Percentiles rank a stretch among this genome's conserved stretches.
Evolutionary conservation across 2,797 vertebrate genomes (phyloP).

Genomic region (Choloepus didactylus): DNA sequence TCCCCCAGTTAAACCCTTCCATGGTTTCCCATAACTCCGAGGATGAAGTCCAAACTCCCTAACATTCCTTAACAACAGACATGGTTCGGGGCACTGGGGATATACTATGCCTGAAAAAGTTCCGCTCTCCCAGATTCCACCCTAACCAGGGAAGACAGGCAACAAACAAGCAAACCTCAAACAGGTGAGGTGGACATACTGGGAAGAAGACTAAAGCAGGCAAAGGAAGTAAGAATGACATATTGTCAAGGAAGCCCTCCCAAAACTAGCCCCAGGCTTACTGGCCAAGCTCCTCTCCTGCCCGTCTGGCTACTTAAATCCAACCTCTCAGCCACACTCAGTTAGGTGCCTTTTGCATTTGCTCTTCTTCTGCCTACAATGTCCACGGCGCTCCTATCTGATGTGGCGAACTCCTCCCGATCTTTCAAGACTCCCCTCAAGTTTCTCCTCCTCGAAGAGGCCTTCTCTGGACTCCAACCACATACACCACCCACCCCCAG

Average conservation of each 20-base stretch:
- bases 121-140: neutral
- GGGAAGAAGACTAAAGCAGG: neutral
- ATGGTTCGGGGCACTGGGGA: fast-evolving
- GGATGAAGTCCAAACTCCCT: neutral
- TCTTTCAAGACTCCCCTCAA: neutral
- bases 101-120: fast-evolving
- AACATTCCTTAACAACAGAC: neutral
- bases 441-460: neutral
- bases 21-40: neutral
- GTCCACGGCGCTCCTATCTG: too few species aligned
- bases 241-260: neutral
- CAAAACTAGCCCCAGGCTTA: neutral
- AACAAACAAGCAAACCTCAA: neutral
- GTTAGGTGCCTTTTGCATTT: neutral
- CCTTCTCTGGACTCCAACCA: neutral
- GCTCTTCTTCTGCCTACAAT: neutral
- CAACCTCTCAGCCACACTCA: neutral
- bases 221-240: neutral
- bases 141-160: fast-evolving
- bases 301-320: too few species aligned
- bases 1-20: neutral
- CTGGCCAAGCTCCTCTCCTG: neutral
- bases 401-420: neutral
- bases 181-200: neutral
- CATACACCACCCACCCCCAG: neutral